Conservation (phyloP, 2,888 invertebrate species). For the Dioctria rufipes region DNA sequence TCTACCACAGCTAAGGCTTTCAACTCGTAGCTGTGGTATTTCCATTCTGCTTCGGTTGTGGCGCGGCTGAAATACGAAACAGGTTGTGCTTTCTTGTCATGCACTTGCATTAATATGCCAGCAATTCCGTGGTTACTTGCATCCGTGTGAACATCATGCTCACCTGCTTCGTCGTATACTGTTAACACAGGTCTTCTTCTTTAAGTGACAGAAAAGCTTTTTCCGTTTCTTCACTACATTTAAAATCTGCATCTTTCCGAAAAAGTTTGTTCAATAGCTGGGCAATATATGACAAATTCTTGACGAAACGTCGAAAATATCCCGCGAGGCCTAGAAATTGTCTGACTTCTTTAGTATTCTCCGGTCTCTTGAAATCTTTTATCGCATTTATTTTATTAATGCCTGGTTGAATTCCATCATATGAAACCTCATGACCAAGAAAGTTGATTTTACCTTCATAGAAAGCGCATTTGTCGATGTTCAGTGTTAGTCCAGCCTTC, state of each 20-base stretch:
- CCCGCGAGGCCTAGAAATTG: slow-evolving; percentile 63
- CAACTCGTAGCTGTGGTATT: background rate
- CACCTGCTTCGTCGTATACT: background rate
- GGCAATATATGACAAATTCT: slow-evolving; percentile 59
- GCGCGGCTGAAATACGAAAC: background rate
- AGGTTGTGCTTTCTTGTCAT: slow-evolving; percentile 52
- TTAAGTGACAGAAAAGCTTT: background rate
- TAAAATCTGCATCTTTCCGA: background rate
- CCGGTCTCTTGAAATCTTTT: slow-evolving; percentile 62
- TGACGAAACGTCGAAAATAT: no score
- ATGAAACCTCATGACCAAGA: slow-evolving; percentile 63
- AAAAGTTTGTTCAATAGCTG: background rate
- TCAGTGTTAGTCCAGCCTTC: slow-evolving; percentile 63
- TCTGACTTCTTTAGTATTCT: slow-evolving; percentile 61
- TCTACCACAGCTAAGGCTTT: background rate
- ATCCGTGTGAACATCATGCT: slow-evolving; percentile 22
- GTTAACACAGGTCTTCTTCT: background rate
- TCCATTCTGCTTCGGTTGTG: background rate
- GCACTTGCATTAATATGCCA: slow-evolving; percentile 41
- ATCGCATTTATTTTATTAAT: slow-evolving; percentile 62
- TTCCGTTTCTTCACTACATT: background rate
- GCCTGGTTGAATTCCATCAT: slow-evolving; percentile 62
- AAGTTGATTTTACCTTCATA: slow-evolving; percentile 62
- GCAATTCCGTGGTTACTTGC: slow-evolving; percentile 3
- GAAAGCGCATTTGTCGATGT: slow-evolving; percentile 63